Evolutionary conservation across 2,888 invertebrate species (phyloP), one percentile per base, ranked within the genome.

Genomic region (Blastobasis lacticolella): DNA sequence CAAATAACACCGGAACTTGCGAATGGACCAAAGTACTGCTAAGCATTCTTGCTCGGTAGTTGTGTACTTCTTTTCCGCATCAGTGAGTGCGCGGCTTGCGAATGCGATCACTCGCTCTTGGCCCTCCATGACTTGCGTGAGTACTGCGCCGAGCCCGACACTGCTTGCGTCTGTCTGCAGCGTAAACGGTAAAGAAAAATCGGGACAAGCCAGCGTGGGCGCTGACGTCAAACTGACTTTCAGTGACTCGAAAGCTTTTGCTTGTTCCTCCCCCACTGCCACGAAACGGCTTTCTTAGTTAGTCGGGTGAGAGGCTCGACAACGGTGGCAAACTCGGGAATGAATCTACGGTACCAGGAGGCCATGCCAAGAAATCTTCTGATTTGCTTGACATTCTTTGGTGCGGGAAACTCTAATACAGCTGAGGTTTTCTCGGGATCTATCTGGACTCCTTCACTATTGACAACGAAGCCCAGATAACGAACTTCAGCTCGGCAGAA

Each of bases 11-110:
- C 40, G 5, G 8, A 5, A 40, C 5, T 40, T 6, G 6, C 8
- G 5, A 5, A 40, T 6, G 5, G 40, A 5, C 40, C 40, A 40
- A 40, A 40, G 6, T 40, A 40, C 5, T 5, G 40, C 40, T 8
- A 40, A 40, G n/a, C n/a, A n/a, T n/a, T 84, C 82, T 45, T 71
- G 62, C 49, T 84, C 78, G 0, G 73, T 77, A 0, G 74, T 73
- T 0, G 68, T 60, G 49, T 81, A 80, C 37, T 73, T 77, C 2
- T 54, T 48, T 56, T 83, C 76, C 0, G 64, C 54, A 4, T 45
- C 9, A 0, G 43, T 56, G 4, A 64, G 51, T 0, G 61, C 51
- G 0, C 59, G 55, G 37, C 64, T 62, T 0, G 61, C 61, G 37
- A 57, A 62, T 38, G 58, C 57, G 8, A 58, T 49, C 1, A 57